phyloP scores from a whole-genome alignment of 1,140 invertebrate genomes.

The Eumaeus atala region DNA sequence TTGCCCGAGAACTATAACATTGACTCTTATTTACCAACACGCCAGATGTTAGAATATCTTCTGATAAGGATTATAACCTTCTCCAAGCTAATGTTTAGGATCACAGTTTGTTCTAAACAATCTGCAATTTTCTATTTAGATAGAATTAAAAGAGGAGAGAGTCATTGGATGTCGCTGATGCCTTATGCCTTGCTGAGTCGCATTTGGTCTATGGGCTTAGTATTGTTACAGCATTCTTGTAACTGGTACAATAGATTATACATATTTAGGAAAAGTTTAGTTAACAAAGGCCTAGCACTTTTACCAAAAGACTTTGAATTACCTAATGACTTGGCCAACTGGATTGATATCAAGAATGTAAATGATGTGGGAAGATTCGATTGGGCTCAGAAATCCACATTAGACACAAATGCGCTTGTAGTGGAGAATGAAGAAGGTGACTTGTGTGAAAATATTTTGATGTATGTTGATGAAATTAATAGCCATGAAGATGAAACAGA shows the following conservation, averaged over 20 bases:
- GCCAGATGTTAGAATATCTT: constrained; percentile 76
- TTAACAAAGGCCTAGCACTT: constrained; percentile 69
- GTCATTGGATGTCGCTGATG: constrained; percentile 73
- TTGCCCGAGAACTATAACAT: constrained; percentile 31
- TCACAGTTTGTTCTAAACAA: constrained; percentile 64
- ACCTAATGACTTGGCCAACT: constrained; percentile 66
- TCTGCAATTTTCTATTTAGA: constrained; percentile 71
- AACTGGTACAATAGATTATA: constrained; percentile 73
- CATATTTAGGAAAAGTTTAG: constrained; percentile 52
- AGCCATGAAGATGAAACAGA: constrained; percentile 23
- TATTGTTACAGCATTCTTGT: constrained; percentile 68
- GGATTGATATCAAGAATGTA: constrained; percentile 70
- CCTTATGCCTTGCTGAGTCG: constrained; percentile 74
- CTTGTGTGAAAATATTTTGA: constrained; percentile 45
- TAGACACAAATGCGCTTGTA: constrained; percentile 32
- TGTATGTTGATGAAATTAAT: constrained; percentile 51
- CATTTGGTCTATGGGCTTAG: constrained; percentile 74
- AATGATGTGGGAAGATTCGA: constrained; percentile 51
- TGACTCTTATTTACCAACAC: constrained; percentile 67
- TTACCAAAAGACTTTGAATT: constrained; percentile 65
- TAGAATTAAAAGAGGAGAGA: constrained; percentile 74
- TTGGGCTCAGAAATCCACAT: constrained; percentile 44
- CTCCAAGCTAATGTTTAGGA: constrained; percentile 73
- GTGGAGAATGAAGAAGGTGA: constrained; percentile 38
- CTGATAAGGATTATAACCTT: constrained; percentile 75